Evolutionary conservation across 37 sponge, comb jelly and placozoan species (phyloP), one percentile per base, ranked within the genome.

Genomic region (Beroe forskalii): DNA sequence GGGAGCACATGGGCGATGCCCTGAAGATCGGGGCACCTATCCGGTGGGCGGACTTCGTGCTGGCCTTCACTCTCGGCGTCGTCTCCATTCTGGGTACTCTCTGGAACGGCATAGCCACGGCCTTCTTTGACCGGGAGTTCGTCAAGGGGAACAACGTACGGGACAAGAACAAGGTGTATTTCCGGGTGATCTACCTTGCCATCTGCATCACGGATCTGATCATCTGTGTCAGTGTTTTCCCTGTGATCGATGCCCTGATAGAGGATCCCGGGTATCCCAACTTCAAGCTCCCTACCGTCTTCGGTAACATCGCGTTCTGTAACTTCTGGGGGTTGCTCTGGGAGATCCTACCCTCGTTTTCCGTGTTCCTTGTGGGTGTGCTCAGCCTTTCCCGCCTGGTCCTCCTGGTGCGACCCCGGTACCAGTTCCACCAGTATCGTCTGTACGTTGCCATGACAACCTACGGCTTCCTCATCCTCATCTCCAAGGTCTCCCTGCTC

Each of bases 331-430:
- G 72, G 4, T 14, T 69, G 2, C 72, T 69, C 19, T 69, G 72
- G 72, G 72, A 69, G 39, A 69, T 69, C 36, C 38, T 69, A 2
- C 72, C 72, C 38, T 69, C 72, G 19, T 69, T 69, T 37, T 69
- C 72, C 17, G 72, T 69, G 37, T 69, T 32, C 39, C 72, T 69
- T 14, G 72, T 69, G 20, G 72, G 72, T 4, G 72, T 69, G 4
- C 38, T 69, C 37, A 35, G 72, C 72, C 27, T 69, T 14, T 69
- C 72, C 14, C 35, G 72, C 1, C 72, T 69, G 2, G 39, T 69
- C 3, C 72, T 69, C 72, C 72, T 69, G 6, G 38, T 33, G 17
- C 14, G 39, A 6, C 27, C 27, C 19, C 35, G 19, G 19, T 12
- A 27, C 3, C 28, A 35, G 38, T 14, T 69, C 33, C 19, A 14